A percentile compares a stretch with the other conserved stretches of the same genome.
Conservation (phyloP, 2,113 vertebrate genomes). For the Myotis lucifugus region DNA sequence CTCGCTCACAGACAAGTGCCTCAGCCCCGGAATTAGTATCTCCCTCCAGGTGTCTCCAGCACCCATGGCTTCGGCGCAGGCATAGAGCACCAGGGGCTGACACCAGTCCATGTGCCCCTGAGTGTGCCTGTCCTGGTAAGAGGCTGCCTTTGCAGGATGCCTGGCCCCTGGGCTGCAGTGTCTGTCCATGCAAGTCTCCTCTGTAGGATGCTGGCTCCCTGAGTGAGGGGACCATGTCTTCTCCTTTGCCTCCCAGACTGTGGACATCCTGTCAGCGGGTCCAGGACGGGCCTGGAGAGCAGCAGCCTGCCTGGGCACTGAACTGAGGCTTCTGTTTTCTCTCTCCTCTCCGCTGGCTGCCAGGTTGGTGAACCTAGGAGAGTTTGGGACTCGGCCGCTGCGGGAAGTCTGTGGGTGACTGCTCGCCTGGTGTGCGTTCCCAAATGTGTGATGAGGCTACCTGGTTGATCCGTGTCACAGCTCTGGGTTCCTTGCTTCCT, state of each 20-base stretch:
- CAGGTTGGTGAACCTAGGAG: not conserved
- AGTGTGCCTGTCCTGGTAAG: not conserved
- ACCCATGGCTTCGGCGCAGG: not conserved
- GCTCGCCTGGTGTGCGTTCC: slow-evolving; percentile 8
- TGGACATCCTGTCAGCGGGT: not conserved
- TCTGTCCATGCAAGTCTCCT: not conserved
- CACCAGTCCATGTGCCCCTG: not conserved
- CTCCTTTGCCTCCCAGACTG: not conserved
- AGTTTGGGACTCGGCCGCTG: not conserved
- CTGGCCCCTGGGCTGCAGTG: not conserved
- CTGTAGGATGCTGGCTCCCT: not conserved
- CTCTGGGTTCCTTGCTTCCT: slow-evolving; percentile 48
- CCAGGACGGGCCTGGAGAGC: not conserved
- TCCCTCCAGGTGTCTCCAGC: not conserved
- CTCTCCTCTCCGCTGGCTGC: not conserved
- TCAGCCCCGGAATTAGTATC: not conserved
- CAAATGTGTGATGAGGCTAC: not conserved
- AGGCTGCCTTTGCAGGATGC: not conserved
- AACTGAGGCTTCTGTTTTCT: not conserved
- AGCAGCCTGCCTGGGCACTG: not conserved
- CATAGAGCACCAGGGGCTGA: not conserved
- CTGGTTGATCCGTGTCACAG: not conserved
- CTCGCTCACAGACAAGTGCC: accelerated
- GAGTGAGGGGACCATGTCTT: not conserved
- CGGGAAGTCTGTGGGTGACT: not conserved